phyloP scores from a whole-genome alignment of 1,140 invertebrate species.

The Scaptomyza montana region DNA sequence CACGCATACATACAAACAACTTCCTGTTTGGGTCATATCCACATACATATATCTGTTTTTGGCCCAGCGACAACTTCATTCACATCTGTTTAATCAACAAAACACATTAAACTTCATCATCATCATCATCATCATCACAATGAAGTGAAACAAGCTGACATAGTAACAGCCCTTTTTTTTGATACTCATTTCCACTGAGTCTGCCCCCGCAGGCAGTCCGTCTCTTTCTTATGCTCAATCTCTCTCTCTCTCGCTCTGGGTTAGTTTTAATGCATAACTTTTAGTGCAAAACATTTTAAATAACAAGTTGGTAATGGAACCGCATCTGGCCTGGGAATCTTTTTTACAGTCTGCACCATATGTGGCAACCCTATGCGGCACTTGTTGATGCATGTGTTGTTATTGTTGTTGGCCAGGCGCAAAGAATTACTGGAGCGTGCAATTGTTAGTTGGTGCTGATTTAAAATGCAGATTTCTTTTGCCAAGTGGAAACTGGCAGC shows the following conservation, averaged over 20 bases:
- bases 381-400: slow-evolving; percentile 59
- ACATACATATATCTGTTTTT: not conserved
- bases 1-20: not conserved
- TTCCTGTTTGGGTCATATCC: slow-evolving; percentile 11
- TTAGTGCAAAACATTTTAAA: slow-evolving; percentile 70
- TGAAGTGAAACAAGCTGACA: slow-evolving; percentile 3
- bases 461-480: slow-evolving; percentile 75
- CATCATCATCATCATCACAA: not conserved
- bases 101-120: slow-evolving; percentile 31
- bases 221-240: not conserved
- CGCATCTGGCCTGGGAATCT: slow-evolving; percentile 56
- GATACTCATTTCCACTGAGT: slow-evolving; percentile 19
- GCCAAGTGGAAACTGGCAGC: slow-evolving; percentile 25
- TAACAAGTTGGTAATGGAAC: slow-evolving; percentile 69
- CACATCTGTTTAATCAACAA: slow-evolving; percentile 26
- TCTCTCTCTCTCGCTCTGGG: not conserved
- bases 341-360: slow-evolving; percentile 14
- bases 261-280: slow-evolving; percentile 34
- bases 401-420: slow-evolving; percentile 26
- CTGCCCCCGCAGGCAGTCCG: slow-evolving; percentile 14
- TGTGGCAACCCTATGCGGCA: slow-evolving; percentile 61
- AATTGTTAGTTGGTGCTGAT: slow-evolving; percentile 51
- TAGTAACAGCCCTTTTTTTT: slow-evolving; percentile 22
- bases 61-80: slow-evolving; percentile 4
- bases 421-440: slow-evolving; percentile 66